Base-by-base conservation (phyloP, 2,888 invertebrate genomes). In the Melinopterus prodromus region DNA sequence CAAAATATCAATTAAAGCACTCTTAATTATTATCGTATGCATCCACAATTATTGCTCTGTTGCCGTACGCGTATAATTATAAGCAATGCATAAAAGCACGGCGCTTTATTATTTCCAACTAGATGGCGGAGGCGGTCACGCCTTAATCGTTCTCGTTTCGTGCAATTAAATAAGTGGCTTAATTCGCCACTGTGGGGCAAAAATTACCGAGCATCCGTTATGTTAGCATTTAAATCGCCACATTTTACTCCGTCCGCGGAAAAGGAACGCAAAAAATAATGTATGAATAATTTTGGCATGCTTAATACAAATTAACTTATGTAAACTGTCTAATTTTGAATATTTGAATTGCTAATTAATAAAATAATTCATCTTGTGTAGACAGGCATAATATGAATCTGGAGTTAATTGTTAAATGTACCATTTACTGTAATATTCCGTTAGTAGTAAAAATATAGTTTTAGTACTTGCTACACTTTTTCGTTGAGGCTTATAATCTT, bases 81-180 rank as follows among this genome's bases (percentile, higher is more conserved):
- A 74, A 37, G 37, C 74, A 35, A n/a, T 37, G 35, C 36, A 74
- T 36, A 74, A 74, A 53, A 53, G 53, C 53, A 74, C 74, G 26
- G 36, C 74, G 74, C 74, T 37, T 74, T 74, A 36, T 74, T 35
- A 36, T 35, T 35, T 74, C 36, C 12, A 74, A 35, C 35, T 26
- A n/a, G 36, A 37, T 35, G 74, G 74, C 35, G 35, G 37, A n/a
- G 74, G 37, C 35, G 74, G 37, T n/a, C 37, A 74, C 74, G 37
- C 74, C 74, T 74, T 78, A 78, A 78, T 78, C 75, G 76, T 78
- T 78, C 75, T 78, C 78, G 78, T 76, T 78, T 75, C 78, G 75
- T 37, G 36, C 78, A 78, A 78, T 78, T 78, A 78, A 78, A 74
- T 74, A 74, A 74, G 74, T 74, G 37, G 74, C 74, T 74, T 74